Base-by-base conservation (phyloP, 2,797 vertebrate species). In the Graptemys geographica region DNA sequence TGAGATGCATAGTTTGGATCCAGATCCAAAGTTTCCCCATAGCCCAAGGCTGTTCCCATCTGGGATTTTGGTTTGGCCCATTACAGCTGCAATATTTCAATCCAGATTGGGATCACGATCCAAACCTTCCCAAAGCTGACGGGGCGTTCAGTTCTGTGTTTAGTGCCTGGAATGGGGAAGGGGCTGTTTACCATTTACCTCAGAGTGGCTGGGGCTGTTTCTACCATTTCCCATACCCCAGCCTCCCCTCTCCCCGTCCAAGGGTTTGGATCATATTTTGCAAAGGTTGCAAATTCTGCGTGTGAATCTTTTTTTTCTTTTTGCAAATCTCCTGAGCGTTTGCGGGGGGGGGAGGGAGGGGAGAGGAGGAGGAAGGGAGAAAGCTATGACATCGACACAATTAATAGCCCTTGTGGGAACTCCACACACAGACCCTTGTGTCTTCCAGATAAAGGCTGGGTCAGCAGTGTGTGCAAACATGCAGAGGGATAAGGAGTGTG, bases 381-480 rank as follows among this genome's bases (percentile, higher is more conserved):
- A 55, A 84, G 85, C 93, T 94, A 33, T 96, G 96, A 95, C 95
- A 95, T 31, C 10, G 37, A 83, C 76, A 47, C 88, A 89, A 94
- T 84, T 83, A 57, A 83, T 76, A 72, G 79, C 52, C 93, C 88
- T 92, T 44, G 83, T 11, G 96, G 96, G 95, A 96, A 74, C 83
- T 52, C 81, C 51, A 4, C 83, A 94, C 89, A 90, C 81, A 94
- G 94, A 86, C 90, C 93, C 95, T 94, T 88, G 89, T 87, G 90
- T 86, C 91, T 90, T 81, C 86, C 93, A 55, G 49, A 51, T 51
- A 96, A 97, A 97, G 92, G 93, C 90, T 47, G 94, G 96, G 95
- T 96, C 96, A 96, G 93, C 90, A 83, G 92, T 51, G 93, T 96
- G 96, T 96, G 97, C 96, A 94, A 95, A 97, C 96, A 95, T 85